A percentile compares a stretch with the other conserved stretches of the same genome.
Evolutionary conservation across 2,888 invertebrate species (phyloP).

Genomic region (Chromoteleia sp.): DNA sequence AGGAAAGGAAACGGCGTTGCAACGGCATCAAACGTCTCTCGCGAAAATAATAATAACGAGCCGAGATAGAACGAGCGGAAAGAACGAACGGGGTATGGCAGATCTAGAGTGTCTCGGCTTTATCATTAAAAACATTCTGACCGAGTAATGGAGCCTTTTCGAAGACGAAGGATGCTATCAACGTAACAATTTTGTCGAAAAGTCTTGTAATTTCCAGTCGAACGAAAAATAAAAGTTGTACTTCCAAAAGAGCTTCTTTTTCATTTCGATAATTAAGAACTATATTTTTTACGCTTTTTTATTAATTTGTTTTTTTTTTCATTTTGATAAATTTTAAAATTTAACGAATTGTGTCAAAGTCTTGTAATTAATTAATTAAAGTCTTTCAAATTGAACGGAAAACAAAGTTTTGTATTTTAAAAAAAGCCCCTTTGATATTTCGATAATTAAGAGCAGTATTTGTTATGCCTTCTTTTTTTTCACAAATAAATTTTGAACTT

Average conservation of each 20-base stretch:
- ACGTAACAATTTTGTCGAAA: neutral
- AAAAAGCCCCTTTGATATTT: no score
- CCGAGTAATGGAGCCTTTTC: slow-evolving; percentile 38
- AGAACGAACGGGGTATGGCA: slow-evolving; percentile 30
- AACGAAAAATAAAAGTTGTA: neutral
- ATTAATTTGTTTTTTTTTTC: no score
- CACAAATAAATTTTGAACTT: no score
- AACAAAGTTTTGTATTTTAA: no score
- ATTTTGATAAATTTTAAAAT: no score
- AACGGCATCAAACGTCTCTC: slow-evolving; percentile 44
- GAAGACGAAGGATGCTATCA: slow-evolving; percentile 9
- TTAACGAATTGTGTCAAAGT: no score
- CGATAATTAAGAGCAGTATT: no score
- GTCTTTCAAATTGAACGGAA: no score
- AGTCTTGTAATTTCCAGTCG: neutral
- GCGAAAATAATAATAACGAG: slow-evolving; percentile 63
- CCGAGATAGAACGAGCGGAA: slow-evolving; percentile 40
- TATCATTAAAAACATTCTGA: slow-evolving; percentile 56
- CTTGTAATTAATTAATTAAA: no score
- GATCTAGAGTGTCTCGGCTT: slow-evolving; percentile 46
- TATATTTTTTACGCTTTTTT: no score
- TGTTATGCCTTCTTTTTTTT: no score
- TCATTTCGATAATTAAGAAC: neutral
- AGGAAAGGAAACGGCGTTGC: no score
- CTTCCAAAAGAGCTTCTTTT: neutral